Percentiles rank a stretch among this genome's conserved stretches.
Conservation (phyloP, 2,797 vertebrate species). For the Xyrichtys novacula region DNA sequence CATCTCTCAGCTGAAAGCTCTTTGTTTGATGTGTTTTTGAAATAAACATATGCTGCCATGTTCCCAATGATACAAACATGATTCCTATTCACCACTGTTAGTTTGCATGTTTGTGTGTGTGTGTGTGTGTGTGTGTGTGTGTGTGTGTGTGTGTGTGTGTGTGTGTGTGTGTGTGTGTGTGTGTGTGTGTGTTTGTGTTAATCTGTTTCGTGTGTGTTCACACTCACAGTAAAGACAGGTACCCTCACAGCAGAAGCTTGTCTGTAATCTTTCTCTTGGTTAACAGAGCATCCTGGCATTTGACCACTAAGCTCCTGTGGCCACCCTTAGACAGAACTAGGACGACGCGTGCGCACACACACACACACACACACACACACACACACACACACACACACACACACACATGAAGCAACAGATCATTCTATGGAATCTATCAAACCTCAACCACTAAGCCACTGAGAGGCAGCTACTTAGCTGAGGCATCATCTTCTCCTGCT, state of each 20-base stretch:
- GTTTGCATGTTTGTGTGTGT: constrained; percentile 3
- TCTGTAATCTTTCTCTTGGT: constrained; percentile 57
- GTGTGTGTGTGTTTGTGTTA: neutral
- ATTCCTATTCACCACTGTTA: constrained; percentile 1
- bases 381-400: constrained; percentile 6
- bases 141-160: constrained; percentile 1
- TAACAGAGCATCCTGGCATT: constrained; percentile 63
- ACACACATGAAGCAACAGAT: constrained; percentile 14
- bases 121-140: constrained; percentile 20
- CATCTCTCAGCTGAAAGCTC: neutral
- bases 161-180: constrained; percentile 8
- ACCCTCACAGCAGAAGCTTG: constrained; percentile 31
- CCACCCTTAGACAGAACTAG: constrained; percentile 56
- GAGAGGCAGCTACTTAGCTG: constrained; percentile 66
- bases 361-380: constrained; percentile 25
- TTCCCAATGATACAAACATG: constrained; percentile 5
- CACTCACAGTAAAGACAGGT: constrained; percentile 20
- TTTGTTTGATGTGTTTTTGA: constrained; percentile 6
- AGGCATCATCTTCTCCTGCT: constrained; percentile 59
- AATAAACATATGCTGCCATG: neutral
- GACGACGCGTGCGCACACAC: constrained; percentile 35
- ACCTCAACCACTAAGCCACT: constrained; percentile 67
- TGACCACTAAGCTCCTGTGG: constrained; percentile 59
- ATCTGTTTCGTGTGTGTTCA: constrained; percentile 23
- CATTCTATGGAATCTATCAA: constrained; percentile 68